A percentile compares a stretch with the other conserved stretches of the same genome.
Conservation (phyloP, 2,113 vertebrate genomes). For the Indri indri region DNA sequence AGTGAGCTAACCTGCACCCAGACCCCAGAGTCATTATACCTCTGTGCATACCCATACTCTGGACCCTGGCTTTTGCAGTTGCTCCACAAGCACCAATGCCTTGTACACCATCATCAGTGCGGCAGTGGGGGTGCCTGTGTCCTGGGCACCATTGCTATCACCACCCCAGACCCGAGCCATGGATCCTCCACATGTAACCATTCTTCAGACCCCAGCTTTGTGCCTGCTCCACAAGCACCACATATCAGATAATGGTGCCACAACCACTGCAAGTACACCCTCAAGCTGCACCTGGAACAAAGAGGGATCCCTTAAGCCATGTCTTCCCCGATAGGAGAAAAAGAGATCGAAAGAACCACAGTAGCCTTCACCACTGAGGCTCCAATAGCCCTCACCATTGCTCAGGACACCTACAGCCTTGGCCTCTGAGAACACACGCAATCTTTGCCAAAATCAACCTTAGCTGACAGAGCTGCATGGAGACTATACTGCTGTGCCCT, state of each 20-base stretch:
- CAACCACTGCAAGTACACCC: neutral
- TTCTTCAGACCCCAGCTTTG: neutral
- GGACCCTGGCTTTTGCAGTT: neutral
- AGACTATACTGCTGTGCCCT: too few relatives aligned
- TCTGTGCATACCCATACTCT: too few relatives aligned
- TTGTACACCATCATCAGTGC: neutral
- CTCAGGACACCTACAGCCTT: neutral
- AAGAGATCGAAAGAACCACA: neutral
- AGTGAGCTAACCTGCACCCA: neutral
- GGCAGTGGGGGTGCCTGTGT: neutral
- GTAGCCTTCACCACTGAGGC: neutral
- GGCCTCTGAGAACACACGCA: neutral
- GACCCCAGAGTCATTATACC: neutral
- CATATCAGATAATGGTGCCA: neutral
- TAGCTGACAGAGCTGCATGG: neutral
- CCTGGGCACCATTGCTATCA: neutral
- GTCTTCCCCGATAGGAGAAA: neutral
- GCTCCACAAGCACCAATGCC: neutral
- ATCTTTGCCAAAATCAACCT: neutral
- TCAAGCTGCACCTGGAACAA: neutral
- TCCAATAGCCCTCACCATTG: neutral
- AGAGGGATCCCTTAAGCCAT: neutral
- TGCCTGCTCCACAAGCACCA: neutral
- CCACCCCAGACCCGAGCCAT: neutral
- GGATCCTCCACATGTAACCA: neutral